Base-by-base conservation (phyloP, 2,113 vertebrate species). In the Sylvicapra grimmia region DNA sequence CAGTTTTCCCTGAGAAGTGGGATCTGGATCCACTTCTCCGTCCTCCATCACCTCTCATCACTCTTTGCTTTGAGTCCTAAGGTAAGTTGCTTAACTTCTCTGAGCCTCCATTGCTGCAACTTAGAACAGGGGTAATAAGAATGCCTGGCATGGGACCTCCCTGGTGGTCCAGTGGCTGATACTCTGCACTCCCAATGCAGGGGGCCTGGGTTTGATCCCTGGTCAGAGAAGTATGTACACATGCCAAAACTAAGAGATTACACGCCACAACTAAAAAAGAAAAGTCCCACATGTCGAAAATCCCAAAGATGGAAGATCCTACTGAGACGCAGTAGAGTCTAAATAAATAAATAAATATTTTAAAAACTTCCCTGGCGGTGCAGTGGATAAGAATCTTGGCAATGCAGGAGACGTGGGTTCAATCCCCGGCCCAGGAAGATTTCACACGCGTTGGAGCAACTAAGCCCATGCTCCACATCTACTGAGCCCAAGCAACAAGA, bases 381-480 rank as follows among this genome's bases (percentile, higher is more conserved):
- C 21, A 77, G 72, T 27, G 72, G 36, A 77, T 40, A 77, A 77
- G 72, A 77, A 25, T 4, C 21, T 11, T 77, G 72, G 36, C 72
- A 77, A 31, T 44, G 72, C 72, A 77, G 21, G 21, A 40, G 72
- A 44, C 0, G 6, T 44, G 36, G 21, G 72, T 77, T 44, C 72
- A 77, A 44, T 77, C 36, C 72, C 72, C 8, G 36, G 72, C 23
- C 36, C 36, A 14, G 36, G 72, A 44, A 44, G 21, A 44, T 13
- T 77, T 44, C 23, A 44, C 36, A 25, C 0, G 3, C 2, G 1
- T 44, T 0, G 1, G 3, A 77, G 72, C 72, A 77, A 27, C 40
- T 27, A 27, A 77, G 72, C 23, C 23, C 23, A 1, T 25, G 12
- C 1, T 0, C 23, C 72, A 77, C 72, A 77, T 8, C 23, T 27